Evolutionary conservation across 2,888 invertebrate genomes (phyloP).

Genomic region (Tetheella fluctuosa): DNA sequence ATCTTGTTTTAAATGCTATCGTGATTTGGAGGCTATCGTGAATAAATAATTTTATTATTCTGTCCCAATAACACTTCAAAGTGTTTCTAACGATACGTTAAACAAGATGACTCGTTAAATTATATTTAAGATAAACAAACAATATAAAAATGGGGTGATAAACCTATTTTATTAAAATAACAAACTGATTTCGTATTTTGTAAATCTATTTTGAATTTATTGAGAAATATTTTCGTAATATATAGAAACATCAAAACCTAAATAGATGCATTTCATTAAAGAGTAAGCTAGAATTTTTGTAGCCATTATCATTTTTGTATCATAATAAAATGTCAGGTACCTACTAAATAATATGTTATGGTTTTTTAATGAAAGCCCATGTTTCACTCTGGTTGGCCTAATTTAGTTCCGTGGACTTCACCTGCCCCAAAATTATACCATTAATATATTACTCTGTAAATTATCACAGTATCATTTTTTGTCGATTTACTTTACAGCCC

Average conservation of each 20-base stretch:
- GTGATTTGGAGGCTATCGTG: slow-evolving; percentile 43
- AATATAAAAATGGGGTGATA: slow-evolving; percentile 27
- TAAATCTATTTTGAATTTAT: slow-evolving; percentile 3
- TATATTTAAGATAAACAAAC: slow-evolving; percentile 26
- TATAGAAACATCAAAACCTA: too few relatives aligned
- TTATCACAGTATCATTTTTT: slow-evolving; percentile 39
- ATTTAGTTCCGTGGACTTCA: background rate
- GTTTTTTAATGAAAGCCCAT: background rate
- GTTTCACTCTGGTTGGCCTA: background rate
- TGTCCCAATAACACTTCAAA: slow-evolving; percentile 25
- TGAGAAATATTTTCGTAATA: background rate
- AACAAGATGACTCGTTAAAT: slow-evolving; percentile 31
- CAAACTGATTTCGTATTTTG: background rate
- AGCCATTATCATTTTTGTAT: too few relatives aligned
- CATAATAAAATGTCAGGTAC: too few relatives aligned
- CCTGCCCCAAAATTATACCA: background rate
- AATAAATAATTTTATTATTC: slow-evolving; percentile 19
- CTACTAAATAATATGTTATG: too few relatives aligned
- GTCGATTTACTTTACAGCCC: slow-evolving; percentile 40
- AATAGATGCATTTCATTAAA: too few relatives aligned
- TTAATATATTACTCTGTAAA: slow-evolving; percentile 20
- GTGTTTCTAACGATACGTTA: slow-evolving; percentile 25
- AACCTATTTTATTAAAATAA: slow-evolving; percentile 24
- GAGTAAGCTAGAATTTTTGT: too few relatives aligned
- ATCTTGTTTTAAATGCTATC: slow-evolving; percentile 56